phyloP scores from a whole-genome alignment of 2,797 vertebrate genomes.

The Schizothorax lantsangensis region DNA sequence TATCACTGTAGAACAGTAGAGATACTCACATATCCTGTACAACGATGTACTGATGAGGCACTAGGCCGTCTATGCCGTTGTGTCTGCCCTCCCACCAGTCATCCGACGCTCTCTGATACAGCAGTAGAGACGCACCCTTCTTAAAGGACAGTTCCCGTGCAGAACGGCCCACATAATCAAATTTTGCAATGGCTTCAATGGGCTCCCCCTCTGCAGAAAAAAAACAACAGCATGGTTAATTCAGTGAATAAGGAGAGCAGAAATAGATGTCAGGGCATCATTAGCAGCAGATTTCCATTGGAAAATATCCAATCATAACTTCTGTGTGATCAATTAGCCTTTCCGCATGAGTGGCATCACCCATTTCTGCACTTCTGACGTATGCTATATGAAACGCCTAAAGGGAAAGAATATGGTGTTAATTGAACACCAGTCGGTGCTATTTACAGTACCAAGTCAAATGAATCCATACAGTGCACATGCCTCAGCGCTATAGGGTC shows the following conservation, averaged over 20 bases:
- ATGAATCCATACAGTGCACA: constrained; percentile 70
- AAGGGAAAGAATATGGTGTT: constrained; percentile 55
- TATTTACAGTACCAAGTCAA: constrained; percentile 71
- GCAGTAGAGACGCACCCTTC: constrained; percentile 96
- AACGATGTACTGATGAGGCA: constrained; percentile 98
- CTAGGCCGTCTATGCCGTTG: constrained; percentile 95
- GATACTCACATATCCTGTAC: constrained; percentile 97
- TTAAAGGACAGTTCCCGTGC: constrained; percentile 97
- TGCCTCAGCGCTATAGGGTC: constrained; percentile 44
- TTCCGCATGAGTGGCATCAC: background rate
- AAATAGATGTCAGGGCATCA: background rate
- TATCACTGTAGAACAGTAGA: background rate
- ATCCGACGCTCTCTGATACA: constrained; percentile 95
- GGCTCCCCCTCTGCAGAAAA: constrained; percentile 89
- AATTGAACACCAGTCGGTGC: constrained; percentile 58
- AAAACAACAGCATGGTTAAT: constrained; percentile 37
- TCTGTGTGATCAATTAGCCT: constrained; percentile 4
- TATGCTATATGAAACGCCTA: constrained; percentile 2
- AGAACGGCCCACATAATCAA: constrained; percentile 94
- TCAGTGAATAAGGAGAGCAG: background rate
- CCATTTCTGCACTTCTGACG: constrained; percentile 5
- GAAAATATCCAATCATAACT: constrained; percentile 16
- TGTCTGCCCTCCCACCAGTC: constrained; percentile 99
- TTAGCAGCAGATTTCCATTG: constrained; percentile 3
- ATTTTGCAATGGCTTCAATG: constrained; percentile 98